Evolutionary conservation across 2,888 invertebrate genomes (phyloP), one percentile per base, ranked within the genome.

Genomic region (Brachypalpus laphriformis): DNA sequence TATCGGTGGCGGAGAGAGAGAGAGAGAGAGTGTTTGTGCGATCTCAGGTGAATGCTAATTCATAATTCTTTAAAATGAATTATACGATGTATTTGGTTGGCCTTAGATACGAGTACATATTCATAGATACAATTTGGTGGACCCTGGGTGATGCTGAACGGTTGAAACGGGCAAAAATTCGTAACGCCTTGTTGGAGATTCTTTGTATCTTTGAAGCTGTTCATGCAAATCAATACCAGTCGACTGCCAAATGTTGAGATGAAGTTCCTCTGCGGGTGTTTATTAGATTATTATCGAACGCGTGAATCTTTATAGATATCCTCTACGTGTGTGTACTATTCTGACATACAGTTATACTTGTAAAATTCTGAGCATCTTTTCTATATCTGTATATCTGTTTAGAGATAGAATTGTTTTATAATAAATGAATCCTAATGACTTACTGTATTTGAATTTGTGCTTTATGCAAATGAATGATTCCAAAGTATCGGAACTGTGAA

Each of bases 31-130:
- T 57, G 65, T 80, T 49, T 37, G 25, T n/a, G 18, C 37, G 14
- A 72, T 40, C 57, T 18, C 82, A 82, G 70, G 70, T 78, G 82
- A 78, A 82, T 82, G 82, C 61, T 82, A 82, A 82, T 78, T 76
- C 76, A 65, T 82, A 76, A 76, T 70, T 70, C 37, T 63, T 80
- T 47, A 25, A 45, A 66, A 66, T 74, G 51, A 80, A 42, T 66
- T 66, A 63, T 54, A 54, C 14, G 25, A 22, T 34, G n/a, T 49
- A 3, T 65, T 47, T 63, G 6, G 20, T 63, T 47, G 9, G 47
- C 9, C 59, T 42, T 57, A 31, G 31, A 4, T 37, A 51, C 1
- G 3, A 40, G 1, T n/a, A n/a, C n/a, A n/a, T n/a, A 16, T 42
- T 7, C 1, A 49, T n/a, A 66, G n/a, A 31, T 31, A 31, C n/a